Evolutionary conservation across 2,797 vertebrate genomes (phyloP), one percentile per base, ranked within the genome.

Genomic region (Poliocrania exsul): DNA sequence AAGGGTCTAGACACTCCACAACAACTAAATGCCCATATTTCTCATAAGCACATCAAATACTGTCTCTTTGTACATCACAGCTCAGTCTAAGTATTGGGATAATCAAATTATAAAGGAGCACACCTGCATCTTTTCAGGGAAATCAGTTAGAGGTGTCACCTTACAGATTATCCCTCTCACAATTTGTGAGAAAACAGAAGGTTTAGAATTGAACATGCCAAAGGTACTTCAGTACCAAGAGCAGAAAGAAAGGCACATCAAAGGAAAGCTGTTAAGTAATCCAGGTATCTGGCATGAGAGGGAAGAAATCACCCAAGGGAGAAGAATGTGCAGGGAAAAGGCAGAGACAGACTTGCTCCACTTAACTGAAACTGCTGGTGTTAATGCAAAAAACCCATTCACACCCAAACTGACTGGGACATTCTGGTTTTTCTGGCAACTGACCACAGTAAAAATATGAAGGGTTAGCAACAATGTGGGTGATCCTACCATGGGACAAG

Each of bases 111-210:
- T 5, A 74, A 86, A 90, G 33, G 16, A 38, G 18, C 13, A 75
- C 37, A 67, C 2, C 23, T 40, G 1, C 5, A 28, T 11, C 37
- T 75, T 65, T 81, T 79, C n/a, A 81, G 28, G 8, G 24, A 80
- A 87, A 35, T 35, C 51, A 50, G 11, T 57, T 20, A 65, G 42
- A 24, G 40, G 9, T 31, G 18, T 10, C 51, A 62, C 12, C 31
- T 54, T n/a, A 64, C 20, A 88, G 46, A 58, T 49, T 4, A 72
- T 26, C 0, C 0, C 9, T 15, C 51, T 24, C 1, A 0, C 15
- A 67, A 37, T 9, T 61, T 0, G 0, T 33, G 13, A 57, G 17
- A 80, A 29, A 93, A 81, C 10, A 56, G 54, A 80, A 75, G 33
- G 65, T 28, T 92, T 53, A 67, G 19, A 90, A 81, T 2, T 61